Evolutionary conservation across 2,113 vertebrate genomes (phyloP).

Genomic region (Melanostigma gelatinosum): DNA sequence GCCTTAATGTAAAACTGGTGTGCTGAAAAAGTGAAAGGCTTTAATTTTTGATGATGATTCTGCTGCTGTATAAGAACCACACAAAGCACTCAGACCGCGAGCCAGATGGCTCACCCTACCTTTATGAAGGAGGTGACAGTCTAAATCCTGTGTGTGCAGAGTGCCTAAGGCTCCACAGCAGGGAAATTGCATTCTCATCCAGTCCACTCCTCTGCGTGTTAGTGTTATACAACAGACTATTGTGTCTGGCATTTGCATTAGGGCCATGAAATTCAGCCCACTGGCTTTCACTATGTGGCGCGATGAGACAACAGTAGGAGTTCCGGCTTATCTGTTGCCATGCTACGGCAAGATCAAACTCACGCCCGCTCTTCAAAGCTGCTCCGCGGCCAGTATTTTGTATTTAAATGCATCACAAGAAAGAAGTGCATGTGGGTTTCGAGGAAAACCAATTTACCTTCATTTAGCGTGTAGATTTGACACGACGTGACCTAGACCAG

Average conservation of each 20-base stretch:
- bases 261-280: slow-evolving; percentile 71
- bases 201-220: slow-evolving; percentile 66
- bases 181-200: slow-evolving; percentile 72
- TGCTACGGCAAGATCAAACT: slow-evolving; percentile 52
- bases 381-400: slow-evolving; percentile 13
- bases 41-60: slow-evolving; percentile 51
- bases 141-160: slow-evolving; percentile 54
- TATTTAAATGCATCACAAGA: slow-evolving; percentile 44
- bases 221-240: slow-evolving; percentile 73
- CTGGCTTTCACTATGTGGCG: slow-evolving; percentile 51
- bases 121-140: slow-evolving; percentile 61
- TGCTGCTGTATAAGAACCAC: slow-evolving; percentile 25
- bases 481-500: slow-evolving; percentile 28
- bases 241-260: slow-evolving; percentile 80
- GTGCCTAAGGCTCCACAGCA: slow-evolving; percentile 59
- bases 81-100: slow-evolving; percentile 26
- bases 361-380: slow-evolving; percentile 53
- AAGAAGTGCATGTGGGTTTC: slow-evolving; percentile 8
- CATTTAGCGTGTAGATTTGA: slow-evolving; percentile 41
- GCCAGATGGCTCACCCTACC: slow-evolving; percentile 55
- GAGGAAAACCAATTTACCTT: slow-evolving; percentile 39
- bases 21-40: slow-evolving; percentile 6
- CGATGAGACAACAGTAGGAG: slow-evolving; percentile 66
- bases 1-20: slow-evolving; percentile 19
- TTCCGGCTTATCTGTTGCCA: slow-evolving; percentile 62